Conservation (phyloP, 2,888 invertebrate species). For the Hoplodrina blanda region DNA sequence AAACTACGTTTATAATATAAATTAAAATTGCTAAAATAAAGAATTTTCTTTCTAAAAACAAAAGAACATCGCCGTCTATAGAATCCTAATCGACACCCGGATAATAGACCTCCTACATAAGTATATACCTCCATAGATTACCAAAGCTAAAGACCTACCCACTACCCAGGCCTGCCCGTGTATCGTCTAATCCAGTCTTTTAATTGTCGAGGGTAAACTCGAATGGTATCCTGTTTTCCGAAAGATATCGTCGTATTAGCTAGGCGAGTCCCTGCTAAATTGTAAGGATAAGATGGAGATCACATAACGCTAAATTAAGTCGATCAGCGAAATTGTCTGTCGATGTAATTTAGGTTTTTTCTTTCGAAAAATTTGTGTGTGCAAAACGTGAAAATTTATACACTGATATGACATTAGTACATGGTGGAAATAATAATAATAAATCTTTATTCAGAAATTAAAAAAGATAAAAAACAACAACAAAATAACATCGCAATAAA, state of each 20-base stretch:
- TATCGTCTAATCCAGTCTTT: conserved; percentile 61
- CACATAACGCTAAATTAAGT: conserved; percentile 47
- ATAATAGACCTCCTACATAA: not conserved
- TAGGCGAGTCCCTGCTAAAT: conserved; percentile 53
- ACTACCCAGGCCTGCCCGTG: conserved; percentile 28
- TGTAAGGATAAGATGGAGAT: conserved; percentile 48
- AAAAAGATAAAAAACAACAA: too few species aligned
- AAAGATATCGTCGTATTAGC: conserved; percentile 65
- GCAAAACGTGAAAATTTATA: too few species aligned
- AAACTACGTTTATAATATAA: too few species aligned
- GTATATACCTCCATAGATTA: conserved; percentile 1
- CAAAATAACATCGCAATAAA: too few species aligned
- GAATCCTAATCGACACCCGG: not conserved
- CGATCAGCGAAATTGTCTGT: conserved; percentile 20
- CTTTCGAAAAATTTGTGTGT: not conserved
- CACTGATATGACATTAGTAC: too few species aligned
- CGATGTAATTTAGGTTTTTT: conserved; percentile 3
- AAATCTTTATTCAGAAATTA: too few species aligned
- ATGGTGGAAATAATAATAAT: too few species aligned
- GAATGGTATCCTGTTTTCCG: conserved; percentile 61
- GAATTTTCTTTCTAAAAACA: not conserved
- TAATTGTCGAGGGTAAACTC: conserved; percentile 62
- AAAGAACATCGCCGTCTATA: not conserved
- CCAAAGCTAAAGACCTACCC: not conserved
- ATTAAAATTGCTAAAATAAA: not conserved